Conservation (phyloP, 2,888 invertebrate genomes). For the Ormyrus thymus region DNA sequence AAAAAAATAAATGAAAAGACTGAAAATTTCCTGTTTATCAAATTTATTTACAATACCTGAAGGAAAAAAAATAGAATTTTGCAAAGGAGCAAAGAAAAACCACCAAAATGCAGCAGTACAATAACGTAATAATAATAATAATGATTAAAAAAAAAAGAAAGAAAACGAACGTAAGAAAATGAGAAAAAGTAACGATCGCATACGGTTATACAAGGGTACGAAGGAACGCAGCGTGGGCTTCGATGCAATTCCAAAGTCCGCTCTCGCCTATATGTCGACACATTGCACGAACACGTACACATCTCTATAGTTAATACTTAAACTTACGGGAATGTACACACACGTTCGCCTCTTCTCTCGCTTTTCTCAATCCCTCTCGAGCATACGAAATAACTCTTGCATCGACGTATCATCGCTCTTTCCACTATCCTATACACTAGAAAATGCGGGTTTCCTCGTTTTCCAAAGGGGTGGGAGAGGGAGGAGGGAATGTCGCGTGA, state of each 20-base stretch:
- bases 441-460: neutral
- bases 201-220: conserved; percentile 3
- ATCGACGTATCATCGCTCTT: neutral
- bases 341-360: neutral
- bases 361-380: neutral
- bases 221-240: conserved; percentile 5
- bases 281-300: neutral
- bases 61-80: conserved; percentile 45
- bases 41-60: conserved; percentile 59
- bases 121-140: conserved; percentile 2
- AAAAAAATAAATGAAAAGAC: too few species aligned
- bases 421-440: neutral
- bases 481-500: neutral
- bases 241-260: conserved; percentile 26
- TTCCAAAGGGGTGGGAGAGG: neutral
- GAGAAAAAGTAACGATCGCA: neutral
- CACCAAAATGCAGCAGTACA: conserved; percentile 2
- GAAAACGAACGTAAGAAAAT: neutral
- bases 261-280: neutral
- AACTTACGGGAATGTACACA: conserved; percentile 28
- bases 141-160: conserved; percentile 9
- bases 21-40: conserved; percentile 49
- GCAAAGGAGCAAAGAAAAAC: conserved; percentile 22
- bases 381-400: neutral
- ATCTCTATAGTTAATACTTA: conserved; percentile 24